Base-by-base conservation (phyloP, 2,888 invertebrate genomes). In the Tiphia femorata region DNA sequence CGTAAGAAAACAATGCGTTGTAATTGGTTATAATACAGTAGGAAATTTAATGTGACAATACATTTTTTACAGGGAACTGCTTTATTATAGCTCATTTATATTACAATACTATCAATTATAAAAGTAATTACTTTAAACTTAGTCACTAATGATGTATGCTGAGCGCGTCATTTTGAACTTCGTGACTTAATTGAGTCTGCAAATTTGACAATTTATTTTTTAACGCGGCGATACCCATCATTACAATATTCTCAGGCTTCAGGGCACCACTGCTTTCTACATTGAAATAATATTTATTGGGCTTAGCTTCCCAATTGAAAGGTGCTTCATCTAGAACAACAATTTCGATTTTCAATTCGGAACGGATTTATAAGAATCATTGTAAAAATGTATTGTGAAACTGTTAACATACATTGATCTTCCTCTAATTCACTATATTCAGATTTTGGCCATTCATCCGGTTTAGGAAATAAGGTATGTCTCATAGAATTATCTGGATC, bases 381-480 rank as follows among this genome's bases (percentile, higher is more conserved):
- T 27, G 10, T 12, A 1, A 14, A 33, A 37, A 35, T 19, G 2
- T 0, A 14, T 0, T 4, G 19, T 17, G 16, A 7, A 20, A 19
- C n/a, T 2, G n/a, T 7, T 1, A 42, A 82, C 86, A 85, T 85
- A 91, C 92, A 92, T 82, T 94, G 93, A 78, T 95, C 94, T 75
- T 97, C 97, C 64, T 95, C 95, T 12, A 98, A 84, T 83, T 97
- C 96, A 7, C 95, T 92, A 81, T 96, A 96, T 86, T 98, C 98
- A 85, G 97, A 98, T 84, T 97, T 97, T 0, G 98, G 99, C 98
- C 98, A 98, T 84, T 98, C 98, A 76, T 98, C 97, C 2, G 98
- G 97, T 81, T 96, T 97, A 0, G 98, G 97, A 74, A 88, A 97
- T 27, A 97, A 86, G 1, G 98, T 99, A 79, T 99, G 99, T 33